Conservation (phyloP, 2,888 invertebrate species). For the Drosophila differens region DNA sequence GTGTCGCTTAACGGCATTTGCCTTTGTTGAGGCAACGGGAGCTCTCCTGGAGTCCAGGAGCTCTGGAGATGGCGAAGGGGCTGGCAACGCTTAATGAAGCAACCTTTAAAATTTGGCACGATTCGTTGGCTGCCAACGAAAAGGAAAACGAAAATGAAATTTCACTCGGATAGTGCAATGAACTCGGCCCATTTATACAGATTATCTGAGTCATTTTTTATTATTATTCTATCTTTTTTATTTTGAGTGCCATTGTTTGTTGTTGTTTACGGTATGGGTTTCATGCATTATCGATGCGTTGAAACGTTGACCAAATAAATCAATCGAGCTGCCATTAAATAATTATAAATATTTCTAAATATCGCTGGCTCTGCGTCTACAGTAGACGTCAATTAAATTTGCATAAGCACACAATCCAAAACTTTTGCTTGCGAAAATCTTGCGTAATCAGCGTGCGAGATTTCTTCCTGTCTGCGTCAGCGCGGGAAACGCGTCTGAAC, state of each 20-base stretch:
- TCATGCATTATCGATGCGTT: slow-evolving; percentile 36
- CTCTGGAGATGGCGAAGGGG: background rate
- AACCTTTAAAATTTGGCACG: slow-evolving; percentile 80
- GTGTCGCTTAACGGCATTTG: slow-evolving; percentile 55
- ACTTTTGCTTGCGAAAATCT: slow-evolving; percentile 47
- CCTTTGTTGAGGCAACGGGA: slow-evolving; percentile 34
- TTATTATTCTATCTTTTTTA: slow-evolving; percentile 18
- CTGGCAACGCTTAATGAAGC: slow-evolving; percentile 73
- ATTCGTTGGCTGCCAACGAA: slow-evolving; percentile 61
- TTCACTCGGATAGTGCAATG: slow-evolving; percentile 60
- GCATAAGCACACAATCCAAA: slow-evolving; percentile 60
- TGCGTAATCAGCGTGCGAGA: slow-evolving; percentile 62
- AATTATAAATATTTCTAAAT: slow-evolving; percentile 18
- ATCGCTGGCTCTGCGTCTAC: slow-evolving; percentile 36
- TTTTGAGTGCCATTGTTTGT: slow-evolving; percentile 14
- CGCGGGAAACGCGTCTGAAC: slow-evolving; percentile 41
- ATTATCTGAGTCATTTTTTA: slow-evolving; percentile 40
- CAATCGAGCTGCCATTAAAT: slow-evolving; percentile 22
- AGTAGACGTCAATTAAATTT: slow-evolving; percentile 49
- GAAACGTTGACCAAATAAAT: slow-evolving; percentile 49
- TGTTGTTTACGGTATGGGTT: slow-evolving; percentile 28
- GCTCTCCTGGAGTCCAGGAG: slow-evolving; percentile 4
- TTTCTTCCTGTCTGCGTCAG: slow-evolving; percentile 56
- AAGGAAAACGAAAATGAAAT: slow-evolving; percentile 62
- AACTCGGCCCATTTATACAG: slow-evolving; percentile 57